Evolutionary conservation across 2,113 vertebrate species (phyloP), one percentile per base, ranked within the genome.

Genomic region (Anarrhichthys ocellatus): DNA sequence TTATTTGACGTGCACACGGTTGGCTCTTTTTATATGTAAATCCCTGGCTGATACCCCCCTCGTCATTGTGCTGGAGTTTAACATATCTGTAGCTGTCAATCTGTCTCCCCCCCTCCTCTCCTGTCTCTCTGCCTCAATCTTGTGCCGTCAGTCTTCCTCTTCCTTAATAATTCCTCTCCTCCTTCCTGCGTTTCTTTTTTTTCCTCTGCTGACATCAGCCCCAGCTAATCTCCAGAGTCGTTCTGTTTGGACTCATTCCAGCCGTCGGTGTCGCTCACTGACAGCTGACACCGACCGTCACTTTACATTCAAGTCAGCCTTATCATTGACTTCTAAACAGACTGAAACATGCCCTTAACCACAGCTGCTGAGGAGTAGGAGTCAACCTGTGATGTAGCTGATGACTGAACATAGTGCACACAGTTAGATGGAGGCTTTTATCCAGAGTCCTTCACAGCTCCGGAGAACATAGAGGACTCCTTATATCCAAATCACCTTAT

Each of bases 21-120:
- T 44, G 76, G 13, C 61, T 83, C 80, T 85, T 91, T 88, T 92
- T 80, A 86, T 87, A 91, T 92, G 88, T 74, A 83, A 92, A 93
- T 92, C 71, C 18, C 24, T 0, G 64, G 9, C 73, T 79, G 52
- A 38, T 69, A 11, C 18, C 29, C 32, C 32, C 20, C 13, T 6
- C 0, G 9, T 71, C 59, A 76, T 80, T 73, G 68, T 73, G 67
- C 68, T 11, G 58, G 61, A 52, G 77, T 58, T 71, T 52, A 82
- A 78, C 22, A 1, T 59, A 29, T 69, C 38, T 62, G 46, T 52
- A 40, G 58, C 80, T 76, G 75, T 88, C 84, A 80, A 5, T 76
- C 78, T 73, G 42, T 34, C 68, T 38, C 44, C 56, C 46, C 27
- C 36, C 14, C 54, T 15, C 58, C 38, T 62, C 56, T 29, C 58